Evolutionary conservation across 2,113 vertebrate genomes (phyloP).

Genomic region (Turnix velox): DNA sequence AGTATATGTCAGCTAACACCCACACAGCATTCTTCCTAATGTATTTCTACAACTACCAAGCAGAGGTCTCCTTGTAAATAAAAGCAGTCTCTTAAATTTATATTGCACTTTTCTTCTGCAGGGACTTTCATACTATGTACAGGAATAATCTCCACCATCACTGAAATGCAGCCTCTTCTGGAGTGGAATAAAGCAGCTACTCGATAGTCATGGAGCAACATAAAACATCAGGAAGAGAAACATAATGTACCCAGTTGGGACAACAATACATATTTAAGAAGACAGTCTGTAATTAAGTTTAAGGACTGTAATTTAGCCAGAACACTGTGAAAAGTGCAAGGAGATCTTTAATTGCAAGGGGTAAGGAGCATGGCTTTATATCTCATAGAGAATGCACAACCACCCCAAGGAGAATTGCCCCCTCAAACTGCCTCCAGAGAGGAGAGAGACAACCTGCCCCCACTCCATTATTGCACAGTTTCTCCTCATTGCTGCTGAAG

Average conservation of each 20-base stretch:
- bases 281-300: slow-evolving; percentile 35
- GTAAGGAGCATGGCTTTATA: slow-evolving; percentile 22
- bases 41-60: slow-evolving; percentile 54
- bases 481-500: neutral
- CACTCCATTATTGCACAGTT: neutral
- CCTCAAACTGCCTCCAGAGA: neutral
- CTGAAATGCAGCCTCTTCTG: slow-evolving; percentile 40
- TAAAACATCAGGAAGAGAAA: slow-evolving; percentile 25
- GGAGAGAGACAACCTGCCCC: neutral
- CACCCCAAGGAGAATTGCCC: neutral
- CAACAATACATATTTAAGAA: slow-evolving; percentile 21
- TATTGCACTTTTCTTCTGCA: slow-evolving; percentile 55
- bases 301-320: slow-evolving; percentile 25
- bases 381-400: neutral
- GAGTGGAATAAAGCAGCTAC: slow-evolving; percentile 11
- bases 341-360: neutral
- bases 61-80: slow-evolving; percentile 56
- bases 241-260: neutral
- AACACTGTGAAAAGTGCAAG: neutral
- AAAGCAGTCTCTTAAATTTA: slow-evolving; percentile 56
- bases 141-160: slow-evolving; percentile 31
- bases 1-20: slow-evolving; percentile 34
- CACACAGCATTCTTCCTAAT: slow-evolving; percentile 48
- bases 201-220: neutral
- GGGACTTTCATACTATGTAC: slow-evolving; percentile 19